Evolutionary conservation across 2,113 vertebrate species (phyloP).

Genomic region (Cyanoramphus novaezelandiae): DNA sequence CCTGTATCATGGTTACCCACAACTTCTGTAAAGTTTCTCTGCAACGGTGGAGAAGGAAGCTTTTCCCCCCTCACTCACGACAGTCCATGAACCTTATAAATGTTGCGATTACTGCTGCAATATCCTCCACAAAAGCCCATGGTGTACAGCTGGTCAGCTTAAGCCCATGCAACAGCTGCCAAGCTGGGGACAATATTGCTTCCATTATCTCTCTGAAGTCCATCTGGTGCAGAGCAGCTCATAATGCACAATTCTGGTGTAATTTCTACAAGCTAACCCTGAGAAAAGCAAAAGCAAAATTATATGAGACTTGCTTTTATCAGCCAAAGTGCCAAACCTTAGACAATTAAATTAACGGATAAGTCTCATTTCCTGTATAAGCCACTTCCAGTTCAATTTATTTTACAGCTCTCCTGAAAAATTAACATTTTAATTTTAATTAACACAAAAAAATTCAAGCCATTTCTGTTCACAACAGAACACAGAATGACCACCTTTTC

Average conservation of each 20-base stretch:
- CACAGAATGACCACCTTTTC: neutral
- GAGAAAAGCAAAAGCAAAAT: neutral
- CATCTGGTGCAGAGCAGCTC: constrained; percentile 24
- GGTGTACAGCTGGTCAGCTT: neutral
- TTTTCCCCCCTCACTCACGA: neutral
- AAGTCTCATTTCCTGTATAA: constrained; percentile 1
- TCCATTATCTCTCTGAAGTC: neutral
- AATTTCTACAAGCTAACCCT: neutral
- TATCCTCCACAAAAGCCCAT: neutral
- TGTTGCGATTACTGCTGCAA: neutral
- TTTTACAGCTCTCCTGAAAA: constrained; percentile 30
- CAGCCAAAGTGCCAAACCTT: neutral
- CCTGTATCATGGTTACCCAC: fast-evolving
- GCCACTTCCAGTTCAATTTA: neutral
- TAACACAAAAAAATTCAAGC: neutral
- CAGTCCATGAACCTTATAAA: neutral
- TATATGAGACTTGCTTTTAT: neutral
- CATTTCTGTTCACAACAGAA: neutral
- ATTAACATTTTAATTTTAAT: constrained; percentile 40
- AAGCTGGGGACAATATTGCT: constrained; percentile 16
- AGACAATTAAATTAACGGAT: constrained; percentile 22
- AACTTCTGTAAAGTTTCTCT: neutral
- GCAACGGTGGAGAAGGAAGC: neutral
- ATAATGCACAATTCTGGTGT: neutral
- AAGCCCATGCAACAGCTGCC: neutral